Conservation (phyloP, 2,888 invertebrate genomes). For the Pandemis cinnamomeana region DNA sequence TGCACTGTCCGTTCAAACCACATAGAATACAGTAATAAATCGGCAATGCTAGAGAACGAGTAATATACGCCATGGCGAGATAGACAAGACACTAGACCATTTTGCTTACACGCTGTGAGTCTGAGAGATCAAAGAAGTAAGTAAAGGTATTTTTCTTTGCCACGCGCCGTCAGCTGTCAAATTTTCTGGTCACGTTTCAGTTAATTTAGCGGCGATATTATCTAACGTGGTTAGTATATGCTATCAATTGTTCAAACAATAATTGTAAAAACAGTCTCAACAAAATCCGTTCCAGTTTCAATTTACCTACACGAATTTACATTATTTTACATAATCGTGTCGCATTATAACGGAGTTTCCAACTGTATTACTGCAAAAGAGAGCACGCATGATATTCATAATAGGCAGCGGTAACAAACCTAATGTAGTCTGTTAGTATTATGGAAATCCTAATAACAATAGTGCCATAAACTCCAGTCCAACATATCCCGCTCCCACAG, state of each 20-base stretch:
- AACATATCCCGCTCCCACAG: conserved; percentile 30
- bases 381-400: conserved; percentile 34
- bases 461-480: conserved; percentile 34
- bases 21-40: too few species aligned
- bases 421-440: conserved; percentile 35
- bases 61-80: too few species aligned
- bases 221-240: too few species aligned
- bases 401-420: conserved; percentile 21
- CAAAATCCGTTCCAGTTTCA: conserved; percentile 12
- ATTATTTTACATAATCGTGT: conserved; percentile 34
- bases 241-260: neutral
- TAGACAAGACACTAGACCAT: too few species aligned
- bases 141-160: too few species aligned
- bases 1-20: neutral
- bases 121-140: too few species aligned
- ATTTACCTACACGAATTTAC: conserved; percentile 27
- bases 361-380: conserved; percentile 24
- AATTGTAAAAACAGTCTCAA: neutral
- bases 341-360: conserved; percentile 14
- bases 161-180: too few species aligned
- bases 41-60: too few species aligned
- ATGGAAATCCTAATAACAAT: conserved; percentile 41
- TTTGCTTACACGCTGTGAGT: too few species aligned
- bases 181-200: too few species aligned
- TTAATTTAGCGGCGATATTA: too few species aligned